These are phyloP conservation scores for Idaea biselata DNA, from an alignment of 2,888 invertebrate species.

Conservation along the genomic window DNA sequence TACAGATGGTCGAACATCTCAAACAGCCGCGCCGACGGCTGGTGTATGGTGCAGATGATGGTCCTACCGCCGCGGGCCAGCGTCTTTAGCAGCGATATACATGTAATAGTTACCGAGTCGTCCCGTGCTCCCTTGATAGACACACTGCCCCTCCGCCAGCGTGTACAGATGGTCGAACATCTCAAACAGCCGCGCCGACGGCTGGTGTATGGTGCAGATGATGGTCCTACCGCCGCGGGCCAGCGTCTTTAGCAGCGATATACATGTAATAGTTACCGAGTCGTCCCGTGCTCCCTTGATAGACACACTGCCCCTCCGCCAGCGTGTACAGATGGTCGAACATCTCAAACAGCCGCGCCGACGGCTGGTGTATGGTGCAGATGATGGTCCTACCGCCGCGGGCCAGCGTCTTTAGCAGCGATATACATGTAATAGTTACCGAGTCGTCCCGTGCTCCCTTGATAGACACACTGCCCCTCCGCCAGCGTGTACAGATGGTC, in stretches of 20 bases:
- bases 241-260: conserved; percentile 87
- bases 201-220: conserved; percentile 97
- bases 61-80: conserved; percentile 95
- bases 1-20: conserved; percentile 98
- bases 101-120: conserved; percentile 83
- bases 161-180: conserved; percentile 98
- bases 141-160: conserved; percentile 95
- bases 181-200: conserved; percentile 96
- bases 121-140: conserved; percentile 94
- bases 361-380: conserved; percentile 97
- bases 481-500: conserved; percentile 96
- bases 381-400: conserved; percentile 95
- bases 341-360: conserved; percentile 97
- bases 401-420: conserved; percentile 91
- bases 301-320: conserved; percentile 96
- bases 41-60: conserved; percentile 97
- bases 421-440: conserved; percentile 68
- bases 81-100: conserved; percentile 85
- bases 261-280: conserved; percentile 79
- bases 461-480: conserved; percentile 97
- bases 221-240: conserved; percentile 95
- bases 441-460: conserved; percentile 91
- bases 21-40: conserved; percentile 96
- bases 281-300: conserved; percentile 93
- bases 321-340: conserved; percentile 96